Evolutionary conservation across 2,888 invertebrate species (phyloP).

Genomic region (Scelioninae gen. 1): DNA sequence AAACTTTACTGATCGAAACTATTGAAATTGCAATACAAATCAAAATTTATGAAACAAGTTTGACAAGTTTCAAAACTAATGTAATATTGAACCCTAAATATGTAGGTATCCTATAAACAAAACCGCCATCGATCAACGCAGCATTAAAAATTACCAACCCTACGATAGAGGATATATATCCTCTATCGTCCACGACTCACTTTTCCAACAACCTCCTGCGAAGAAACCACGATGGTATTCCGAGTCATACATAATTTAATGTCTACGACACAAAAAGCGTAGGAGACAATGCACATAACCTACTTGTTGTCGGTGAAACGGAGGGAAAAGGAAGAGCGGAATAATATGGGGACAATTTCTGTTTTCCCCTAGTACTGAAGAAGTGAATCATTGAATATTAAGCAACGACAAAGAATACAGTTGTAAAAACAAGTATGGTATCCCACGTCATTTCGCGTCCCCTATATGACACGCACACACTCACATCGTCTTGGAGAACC

Average conservation of each 20-base stretch:
- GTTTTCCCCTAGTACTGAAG: conserved; percentile 56
- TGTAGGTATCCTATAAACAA: neutral
- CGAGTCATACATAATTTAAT: conserved; percentile 62
- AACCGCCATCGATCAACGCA: conserved; percentile 17
- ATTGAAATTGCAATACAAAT: no score
- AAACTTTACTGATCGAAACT: no score
- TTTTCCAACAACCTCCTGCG: conserved; percentile 35
- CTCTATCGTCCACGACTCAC: conserved; percentile 9
- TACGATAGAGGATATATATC: neutral
- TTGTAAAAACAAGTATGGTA: conserved; percentile 70
- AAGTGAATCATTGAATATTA: conserved; percentile 71
- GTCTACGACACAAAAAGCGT: conserved; percentile 53
- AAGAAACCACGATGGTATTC: conserved; percentile 53
- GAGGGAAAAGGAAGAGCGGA: conserved; percentile 50
- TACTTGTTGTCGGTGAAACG: conserved; percentile 51
- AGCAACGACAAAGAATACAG: conserved; percentile 65
- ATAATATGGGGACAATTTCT: conserved; percentile 64
- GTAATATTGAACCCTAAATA: no score
- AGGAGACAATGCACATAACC: conserved; percentile 62
- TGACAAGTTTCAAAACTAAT: no score
- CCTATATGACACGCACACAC: conserved; percentile 63
- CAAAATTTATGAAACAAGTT: no score
- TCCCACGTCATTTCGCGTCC: conserved; percentile 67
- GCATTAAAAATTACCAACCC: conserved; percentile 50
- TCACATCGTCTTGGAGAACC: neutral